Evolutionary conservation across 2,888 invertebrate species (phyloP), one percentile per base, ranked within the genome.

Genomic region (Priocnemis perturbator): DNA sequence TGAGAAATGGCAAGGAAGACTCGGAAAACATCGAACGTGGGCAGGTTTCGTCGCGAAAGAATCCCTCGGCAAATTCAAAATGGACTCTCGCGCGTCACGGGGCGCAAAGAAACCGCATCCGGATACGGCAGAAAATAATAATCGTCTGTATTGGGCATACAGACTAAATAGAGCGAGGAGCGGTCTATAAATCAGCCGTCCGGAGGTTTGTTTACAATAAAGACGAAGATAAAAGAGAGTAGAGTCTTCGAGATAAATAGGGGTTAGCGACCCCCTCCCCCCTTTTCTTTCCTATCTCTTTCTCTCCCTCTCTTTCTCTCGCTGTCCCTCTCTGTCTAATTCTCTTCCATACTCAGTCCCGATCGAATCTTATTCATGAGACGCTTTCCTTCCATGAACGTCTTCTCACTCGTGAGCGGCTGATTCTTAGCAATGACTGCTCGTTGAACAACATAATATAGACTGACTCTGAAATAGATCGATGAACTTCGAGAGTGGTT

Each of bases 211-310:
- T 79, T 81, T 81, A 76, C 74, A 78, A 76, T 76, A 70, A 74
- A 68, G 67, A 52, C 45, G 21, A 63, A 74, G 76, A 83, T 79
- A 73, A 76, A 71, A 61, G 64, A 70, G 60, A 64, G 66, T 59
- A 69, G 70, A 70, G 74, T 62, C 55, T 52, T 53, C 50, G 78
- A 81, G 85, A 87, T 85, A 84, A 85, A 84, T 78, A 74, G 80
- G 79, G 85, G 84, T 85, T 85, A 84, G 75, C 82, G 85, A 86
- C 85, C 84, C 78, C 73, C 55, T 64, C 65, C 70, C 73, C 15
- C 44, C 52, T 62, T 17, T 11, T 26, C 30, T 37, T 37, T 14
- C 11, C 20, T 14, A 50, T 55, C 30, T 52, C 21, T 23, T 3
- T 60, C 45, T 52, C 14, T 37, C 30, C 52, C 23, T 59, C 53